Conservation (phyloP, 23 tunicate species). For the Ascidia mentula region DNA sequence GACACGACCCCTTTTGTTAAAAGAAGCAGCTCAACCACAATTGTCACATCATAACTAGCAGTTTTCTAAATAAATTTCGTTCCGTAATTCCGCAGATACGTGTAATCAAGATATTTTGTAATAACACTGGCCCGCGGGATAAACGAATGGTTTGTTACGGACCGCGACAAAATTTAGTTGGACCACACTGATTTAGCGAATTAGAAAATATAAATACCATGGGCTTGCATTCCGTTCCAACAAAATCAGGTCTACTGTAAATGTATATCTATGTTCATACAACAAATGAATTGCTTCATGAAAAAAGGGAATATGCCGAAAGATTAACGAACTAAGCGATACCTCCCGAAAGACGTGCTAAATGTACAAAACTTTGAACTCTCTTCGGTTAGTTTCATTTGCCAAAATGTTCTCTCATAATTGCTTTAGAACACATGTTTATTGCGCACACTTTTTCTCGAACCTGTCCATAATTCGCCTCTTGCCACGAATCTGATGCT, state of each 20-base stretch:
- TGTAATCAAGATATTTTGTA: no score
- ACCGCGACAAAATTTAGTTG: no score
- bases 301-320: no score
- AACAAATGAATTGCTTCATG: neutral
- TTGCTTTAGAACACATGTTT: neutral
- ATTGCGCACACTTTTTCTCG: neutral
- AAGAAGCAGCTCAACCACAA: no score
- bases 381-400: neutral
- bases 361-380: neutral
- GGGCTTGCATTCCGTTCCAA: neutral
- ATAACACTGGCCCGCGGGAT: no score
- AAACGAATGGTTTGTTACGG: no score
- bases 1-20: no score
- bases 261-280: constrained; percentile 6
- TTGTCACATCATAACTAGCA: no score
- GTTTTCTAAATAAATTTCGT: no score
- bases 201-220: neutral
- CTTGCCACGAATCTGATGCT: neutral
- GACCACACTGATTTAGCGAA: no score
- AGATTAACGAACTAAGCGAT: no score
- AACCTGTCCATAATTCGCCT: neutral
- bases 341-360: neutral
- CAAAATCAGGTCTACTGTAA: neutral
- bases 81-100: no score
- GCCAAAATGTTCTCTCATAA: neutral